Percentiles rank a stretch among this genome's conserved stretches.
These are phyloP conservation scores for Cantharis lateralis DNA, from an alignment of 2,888 invertebrate genomes.

Conservation along the genomic window DNA sequence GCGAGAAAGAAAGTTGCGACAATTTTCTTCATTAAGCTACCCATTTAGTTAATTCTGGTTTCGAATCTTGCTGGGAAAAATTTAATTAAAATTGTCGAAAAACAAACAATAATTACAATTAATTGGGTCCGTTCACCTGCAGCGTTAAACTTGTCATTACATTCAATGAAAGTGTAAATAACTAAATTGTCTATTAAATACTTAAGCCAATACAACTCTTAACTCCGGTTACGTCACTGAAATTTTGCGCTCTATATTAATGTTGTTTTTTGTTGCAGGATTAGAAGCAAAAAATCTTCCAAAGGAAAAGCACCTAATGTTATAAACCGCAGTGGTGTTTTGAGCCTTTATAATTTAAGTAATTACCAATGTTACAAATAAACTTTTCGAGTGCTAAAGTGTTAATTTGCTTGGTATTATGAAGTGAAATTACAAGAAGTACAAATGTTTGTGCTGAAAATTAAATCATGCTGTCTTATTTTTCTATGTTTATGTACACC, in stretches of 20 bases:
- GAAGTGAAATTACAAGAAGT: conserved; percentile 10
- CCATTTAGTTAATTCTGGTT: not conserved
- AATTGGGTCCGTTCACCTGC: not conserved
- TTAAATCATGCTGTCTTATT: conserved; percentile 25
- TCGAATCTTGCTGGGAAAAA: not conserved
- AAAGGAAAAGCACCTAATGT: not conserved
- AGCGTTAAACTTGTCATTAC: not conserved
- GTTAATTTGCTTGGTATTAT: not conserved
- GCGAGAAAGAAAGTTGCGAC: not conserved
- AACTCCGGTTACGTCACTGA: not conserved
- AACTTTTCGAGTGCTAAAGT: not conserved
- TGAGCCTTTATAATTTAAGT: not conserved
- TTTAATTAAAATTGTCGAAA: not conserved
- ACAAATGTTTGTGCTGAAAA: conserved; percentile 21
- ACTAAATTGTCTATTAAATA: not conserved
- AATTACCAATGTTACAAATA: not conserved
- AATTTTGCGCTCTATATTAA: not conserved
- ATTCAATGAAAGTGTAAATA: not conserved
- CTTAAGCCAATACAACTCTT: not conserved
- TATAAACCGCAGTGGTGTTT: not conserved
- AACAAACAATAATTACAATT: not conserved
- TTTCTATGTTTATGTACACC: conserved; percentile 21
- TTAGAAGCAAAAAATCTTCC: not conserved
- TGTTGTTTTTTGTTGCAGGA: not conserved
- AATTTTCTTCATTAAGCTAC: not conserved